These are phyloP conservation scores for Lycaon pictus DNA, from an alignment of 2,113 vertebrate species.

Conservation along the genomic window DNA sequence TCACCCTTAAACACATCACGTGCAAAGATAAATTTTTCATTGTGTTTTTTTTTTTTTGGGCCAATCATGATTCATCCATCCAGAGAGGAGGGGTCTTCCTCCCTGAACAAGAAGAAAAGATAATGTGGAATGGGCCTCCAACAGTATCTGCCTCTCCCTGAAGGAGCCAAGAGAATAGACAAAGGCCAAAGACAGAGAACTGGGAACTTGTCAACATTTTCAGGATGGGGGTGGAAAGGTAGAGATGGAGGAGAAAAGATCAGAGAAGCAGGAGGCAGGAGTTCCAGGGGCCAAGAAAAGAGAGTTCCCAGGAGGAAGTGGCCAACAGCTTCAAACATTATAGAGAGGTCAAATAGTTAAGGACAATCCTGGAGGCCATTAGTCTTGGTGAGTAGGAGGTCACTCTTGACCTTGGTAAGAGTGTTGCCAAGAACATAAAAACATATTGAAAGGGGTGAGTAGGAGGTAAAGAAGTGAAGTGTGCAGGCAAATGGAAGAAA, in stretches of 20 bases:
- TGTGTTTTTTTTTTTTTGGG: neutral
- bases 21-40: neutral
- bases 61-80: neutral
- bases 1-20: constrained; percentile 14
- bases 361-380: neutral
- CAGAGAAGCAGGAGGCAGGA: neutral
- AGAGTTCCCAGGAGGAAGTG: constrained; percentile 18
- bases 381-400: neutral
- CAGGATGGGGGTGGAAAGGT: fast-evolving
- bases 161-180: neutral
- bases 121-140: neutral
- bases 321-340: neutral
- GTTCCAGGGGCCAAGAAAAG: neutral
- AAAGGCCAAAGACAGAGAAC: neutral
- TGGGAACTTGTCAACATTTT: neutral
- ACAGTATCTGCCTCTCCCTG: neutral
- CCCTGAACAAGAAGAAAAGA: neutral
- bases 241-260: neutral
- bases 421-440: neutral
- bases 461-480: neutral
- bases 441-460: neutral
- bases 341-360: neutral
- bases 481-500: neutral
- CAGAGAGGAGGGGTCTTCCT: neutral
- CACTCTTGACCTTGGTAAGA: constrained; percentile 8